Evolutionary conservation across 2,113 vertebrate species (phyloP).

Genomic region (Tragelaphus strepsiceros): DNA sequence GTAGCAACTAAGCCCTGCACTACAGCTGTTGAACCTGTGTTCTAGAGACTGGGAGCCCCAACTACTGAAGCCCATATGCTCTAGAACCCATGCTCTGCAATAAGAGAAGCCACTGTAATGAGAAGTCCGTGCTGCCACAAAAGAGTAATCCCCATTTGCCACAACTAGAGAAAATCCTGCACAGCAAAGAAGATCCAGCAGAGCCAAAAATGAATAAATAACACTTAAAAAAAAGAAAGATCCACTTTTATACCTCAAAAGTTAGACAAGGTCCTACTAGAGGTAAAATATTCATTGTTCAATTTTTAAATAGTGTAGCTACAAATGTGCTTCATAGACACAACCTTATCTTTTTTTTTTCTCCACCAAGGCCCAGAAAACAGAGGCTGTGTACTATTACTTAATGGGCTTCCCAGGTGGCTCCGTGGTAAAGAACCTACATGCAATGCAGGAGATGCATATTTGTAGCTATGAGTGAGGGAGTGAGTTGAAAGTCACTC

Average conservation of each 20-base stretch:
- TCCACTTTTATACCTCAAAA: neutral
- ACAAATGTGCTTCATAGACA: neutral
- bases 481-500: neutral
- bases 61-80: neutral
- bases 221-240: neutral
- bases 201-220: neutral
- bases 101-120: neutral
- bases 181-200: neutral
- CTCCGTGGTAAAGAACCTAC: neutral
- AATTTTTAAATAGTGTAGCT: neutral
- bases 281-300: neutral
- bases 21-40: neutral
- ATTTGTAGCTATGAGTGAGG: neutral
- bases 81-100: neutral
- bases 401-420: neutral
- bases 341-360: neutral
- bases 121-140: accelerated
- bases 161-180: neutral
- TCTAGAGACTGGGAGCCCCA: neutral
- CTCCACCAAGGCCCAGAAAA: neutral
- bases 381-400: neutral
- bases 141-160: neutral
- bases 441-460: neutral
- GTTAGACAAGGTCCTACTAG: neutral
- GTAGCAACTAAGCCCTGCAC: neutral